Conservation (phyloP, 2,888 invertebrate species). For the Griposia aprilina region DNA sequence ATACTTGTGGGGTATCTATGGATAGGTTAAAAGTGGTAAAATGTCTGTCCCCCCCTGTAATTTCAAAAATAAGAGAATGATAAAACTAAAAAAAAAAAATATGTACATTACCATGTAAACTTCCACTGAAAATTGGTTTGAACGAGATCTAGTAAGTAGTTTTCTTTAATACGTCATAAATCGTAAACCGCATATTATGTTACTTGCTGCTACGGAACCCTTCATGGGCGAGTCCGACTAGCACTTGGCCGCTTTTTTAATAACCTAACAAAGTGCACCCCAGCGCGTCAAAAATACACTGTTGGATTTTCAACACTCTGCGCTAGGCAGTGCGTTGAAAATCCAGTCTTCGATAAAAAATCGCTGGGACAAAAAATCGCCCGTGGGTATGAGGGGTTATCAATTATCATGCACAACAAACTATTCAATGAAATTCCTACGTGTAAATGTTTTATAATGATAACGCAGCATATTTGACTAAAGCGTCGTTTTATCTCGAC, state of each 20-base stretch:
- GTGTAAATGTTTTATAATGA: slow-evolving; percentile 53
- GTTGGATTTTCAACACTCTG: background rate
- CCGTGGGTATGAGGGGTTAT: background rate
- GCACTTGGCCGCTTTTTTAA: background rate
- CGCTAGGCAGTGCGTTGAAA: background rate
- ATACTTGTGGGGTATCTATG: too few species aligned
- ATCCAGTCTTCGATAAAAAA: background rate
- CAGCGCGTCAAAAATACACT: background rate
- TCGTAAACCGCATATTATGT: too few species aligned
- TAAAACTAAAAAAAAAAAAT: too few species aligned
- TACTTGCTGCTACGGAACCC: too few species aligned
- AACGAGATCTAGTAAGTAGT: too few species aligned
- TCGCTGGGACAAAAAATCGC: background rate
- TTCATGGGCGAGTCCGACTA: too few species aligned
- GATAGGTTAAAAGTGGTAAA: too few species aligned
- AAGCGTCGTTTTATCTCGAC: slow-evolving; percentile 53
- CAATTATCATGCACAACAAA: slow-evolving; percentile 18
- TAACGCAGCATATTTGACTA: slow-evolving; percentile 51
- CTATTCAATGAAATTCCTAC: slow-evolving; percentile 54
- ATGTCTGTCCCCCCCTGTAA: too few species aligned
- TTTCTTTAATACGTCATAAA: too few species aligned
- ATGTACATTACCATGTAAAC: too few species aligned
- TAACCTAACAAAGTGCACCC: background rate
- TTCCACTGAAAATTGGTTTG: too few species aligned
- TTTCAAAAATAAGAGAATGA: too few species aligned